These are phyloP conservation scores for Octopus bimaculoides DNA, from an alignment of 1,140 invertebrate species.

Conservation along the genomic window DNA sequence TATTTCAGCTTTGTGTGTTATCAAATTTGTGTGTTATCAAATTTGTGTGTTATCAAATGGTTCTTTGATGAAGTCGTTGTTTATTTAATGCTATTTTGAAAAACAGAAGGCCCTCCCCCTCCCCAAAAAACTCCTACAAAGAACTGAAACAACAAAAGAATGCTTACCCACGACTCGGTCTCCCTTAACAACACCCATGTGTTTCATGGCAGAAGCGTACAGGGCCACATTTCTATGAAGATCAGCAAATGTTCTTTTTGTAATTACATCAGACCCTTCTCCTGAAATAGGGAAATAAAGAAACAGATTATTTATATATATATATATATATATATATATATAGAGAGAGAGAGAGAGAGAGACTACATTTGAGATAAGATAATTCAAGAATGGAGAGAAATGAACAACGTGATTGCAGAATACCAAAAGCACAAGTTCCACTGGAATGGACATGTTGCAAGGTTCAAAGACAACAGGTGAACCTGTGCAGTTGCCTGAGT, in stretches of 20 bases:
- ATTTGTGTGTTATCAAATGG: neutral
- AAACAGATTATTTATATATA: neutral
- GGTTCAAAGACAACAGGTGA: too few species aligned
- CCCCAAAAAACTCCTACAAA: neutral
- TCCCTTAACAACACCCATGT: conserved; percentile 53
- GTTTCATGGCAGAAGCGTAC: conserved; percentile 55
- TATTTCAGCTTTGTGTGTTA: neutral
- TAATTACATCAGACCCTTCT: conserved; percentile 47
- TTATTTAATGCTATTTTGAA: neutral
- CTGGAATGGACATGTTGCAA: too few species aligned
- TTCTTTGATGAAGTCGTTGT: neutral
- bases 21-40: neutral
- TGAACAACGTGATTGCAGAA: too few species aligned
- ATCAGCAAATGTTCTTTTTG: conserved; percentile 52
- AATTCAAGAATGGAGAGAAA: too few species aligned
- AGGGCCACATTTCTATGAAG: conserved; percentile 53
- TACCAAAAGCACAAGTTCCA: too few species aligned
- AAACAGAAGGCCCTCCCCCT: neutral
- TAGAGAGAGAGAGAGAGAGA: neutral
- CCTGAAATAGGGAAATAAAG: conserved; percentile 36
- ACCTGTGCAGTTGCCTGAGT: too few species aligned
- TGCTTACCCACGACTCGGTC: conserved; percentile 59
- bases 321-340: conserved; percentile 13
- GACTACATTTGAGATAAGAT: too few species aligned
- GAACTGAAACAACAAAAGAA: neutral